Percentiles rank a stretch among this genome's conserved stretches.
These are phyloP conservation scores for Spea hammondii DNA, from an alignment of 2,797 vertebrate genomes.

Conservation along the genomic window DNA sequence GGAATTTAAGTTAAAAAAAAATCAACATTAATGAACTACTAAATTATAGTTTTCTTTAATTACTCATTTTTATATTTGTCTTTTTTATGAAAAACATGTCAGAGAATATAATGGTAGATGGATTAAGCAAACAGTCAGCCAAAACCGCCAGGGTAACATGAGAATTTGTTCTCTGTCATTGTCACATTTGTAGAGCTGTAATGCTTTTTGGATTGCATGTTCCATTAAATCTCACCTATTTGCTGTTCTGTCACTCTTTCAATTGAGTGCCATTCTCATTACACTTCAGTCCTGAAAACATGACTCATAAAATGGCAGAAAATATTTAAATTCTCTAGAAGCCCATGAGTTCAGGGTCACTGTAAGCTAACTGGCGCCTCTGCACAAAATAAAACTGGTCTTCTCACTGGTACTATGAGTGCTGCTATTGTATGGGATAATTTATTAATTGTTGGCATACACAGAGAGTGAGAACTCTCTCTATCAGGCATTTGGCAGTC, in stretches of 20 bases:
- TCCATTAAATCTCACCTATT: slow-evolving; percentile 45
- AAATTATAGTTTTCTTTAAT: slow-evolving; percentile 29
- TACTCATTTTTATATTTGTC: slow-evolving; percentile 24
- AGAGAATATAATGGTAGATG: slow-evolving; percentile 30
- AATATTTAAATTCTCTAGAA: slow-evolving; percentile 32
- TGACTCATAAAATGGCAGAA: slow-evolving; percentile 39
- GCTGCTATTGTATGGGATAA: too few species aligned
- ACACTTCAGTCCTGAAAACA: slow-evolving; percentile 42
- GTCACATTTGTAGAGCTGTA: slow-evolving; percentile 35
- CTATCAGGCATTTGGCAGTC: too few species aligned
- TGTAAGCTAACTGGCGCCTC: background rate
- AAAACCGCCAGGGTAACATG: slow-evolving; percentile 24
- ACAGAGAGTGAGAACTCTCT: too few species aligned
- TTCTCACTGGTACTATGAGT: too few species aligned
- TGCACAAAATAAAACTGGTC: background rate
- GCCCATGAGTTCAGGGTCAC: background rate
- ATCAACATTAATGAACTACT: background rate
- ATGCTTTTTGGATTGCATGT: slow-evolving; percentile 33
- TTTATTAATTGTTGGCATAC: too few species aligned
- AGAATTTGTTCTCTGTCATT: slow-evolving; percentile 44
- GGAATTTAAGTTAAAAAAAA: background rate
- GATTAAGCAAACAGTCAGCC: slow-evolving; percentile 24
- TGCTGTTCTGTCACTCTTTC: slow-evolving; percentile 41
- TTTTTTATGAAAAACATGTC: slow-evolving; percentile 37
- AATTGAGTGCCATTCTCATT: slow-evolving; percentile 39